phyloP scores from a whole-genome alignment of 2,113 vertebrate genomes.

The Hymenochirus boettgeri region DNA sequence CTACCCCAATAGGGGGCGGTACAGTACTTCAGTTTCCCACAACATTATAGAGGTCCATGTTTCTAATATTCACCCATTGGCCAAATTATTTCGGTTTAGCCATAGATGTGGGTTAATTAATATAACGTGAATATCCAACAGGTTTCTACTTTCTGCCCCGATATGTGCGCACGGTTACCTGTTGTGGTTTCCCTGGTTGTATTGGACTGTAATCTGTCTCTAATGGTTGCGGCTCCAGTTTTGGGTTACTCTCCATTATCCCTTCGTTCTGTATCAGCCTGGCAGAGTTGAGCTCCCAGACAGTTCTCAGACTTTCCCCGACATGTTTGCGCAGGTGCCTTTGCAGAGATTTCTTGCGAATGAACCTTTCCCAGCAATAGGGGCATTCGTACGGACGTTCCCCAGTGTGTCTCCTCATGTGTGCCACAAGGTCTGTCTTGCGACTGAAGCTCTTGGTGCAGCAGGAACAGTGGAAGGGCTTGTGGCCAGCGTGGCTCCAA shows the following conservation, averaged over 20 bases:
- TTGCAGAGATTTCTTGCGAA: slow-evolving; percentile 65
- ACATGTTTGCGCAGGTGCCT: slow-evolving; percentile 61
- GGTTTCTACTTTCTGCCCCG: no score
- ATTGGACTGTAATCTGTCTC: background rate
- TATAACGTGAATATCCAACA: no score
- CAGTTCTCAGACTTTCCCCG: slow-evolving; percentile 36
- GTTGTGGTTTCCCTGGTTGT: background rate
- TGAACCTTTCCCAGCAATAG: slow-evolving; percentile 71
- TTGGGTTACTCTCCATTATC: background rate
- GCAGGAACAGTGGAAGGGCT: slow-evolving; percentile 65
- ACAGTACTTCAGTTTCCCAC: no score
- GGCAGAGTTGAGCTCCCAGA: background rate
- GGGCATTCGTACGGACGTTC: slow-evolving; percentile 67
- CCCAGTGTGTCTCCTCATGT: slow-evolving; percentile 68
- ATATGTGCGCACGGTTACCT: no score
- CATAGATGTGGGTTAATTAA: no score
- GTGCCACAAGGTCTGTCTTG: slow-evolving; percentile 67
- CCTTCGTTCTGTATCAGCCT: background rate
- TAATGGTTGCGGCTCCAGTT: background rate
- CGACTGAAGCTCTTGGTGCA: slow-evolving; percentile 69
- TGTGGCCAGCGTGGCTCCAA: slow-evolving; percentile 62
- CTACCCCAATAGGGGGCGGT: no score
- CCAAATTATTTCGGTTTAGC: no score
- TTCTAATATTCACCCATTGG: no score
- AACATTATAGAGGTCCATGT: no score